Evolutionary conservation across 2,113 vertebrate species (phyloP).

Genomic region (Notarius quadriscutis): DNA sequence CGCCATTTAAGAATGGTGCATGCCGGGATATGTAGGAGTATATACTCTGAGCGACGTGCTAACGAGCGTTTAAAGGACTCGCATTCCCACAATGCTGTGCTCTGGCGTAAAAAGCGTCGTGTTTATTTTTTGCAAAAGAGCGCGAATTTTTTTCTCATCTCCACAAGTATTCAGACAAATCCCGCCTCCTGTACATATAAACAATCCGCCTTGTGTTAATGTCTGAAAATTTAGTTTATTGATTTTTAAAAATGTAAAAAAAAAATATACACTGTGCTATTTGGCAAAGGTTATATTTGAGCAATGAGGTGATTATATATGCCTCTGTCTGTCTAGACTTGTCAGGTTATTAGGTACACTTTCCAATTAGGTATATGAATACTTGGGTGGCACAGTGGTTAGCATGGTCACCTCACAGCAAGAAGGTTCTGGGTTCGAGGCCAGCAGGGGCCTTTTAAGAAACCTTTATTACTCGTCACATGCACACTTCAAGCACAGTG

Average conservation of each 20-base stretch:
- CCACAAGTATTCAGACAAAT: not conserved
- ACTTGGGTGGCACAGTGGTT: no score
- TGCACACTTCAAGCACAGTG: no score
- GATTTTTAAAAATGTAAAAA: not conserved
- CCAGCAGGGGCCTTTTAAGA: no score
- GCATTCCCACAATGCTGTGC: constrained; percentile 14
- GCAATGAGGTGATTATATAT: not conserved
- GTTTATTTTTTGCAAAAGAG: constrained; percentile 39
- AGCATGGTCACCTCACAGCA: no score
- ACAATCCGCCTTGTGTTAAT: not conserved
- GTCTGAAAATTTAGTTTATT: not conserved
- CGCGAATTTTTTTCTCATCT: not conserved
- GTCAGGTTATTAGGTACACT: not conserved
- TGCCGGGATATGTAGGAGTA: constrained; percentile 64
- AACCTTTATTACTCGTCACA: no score
- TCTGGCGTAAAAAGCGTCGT: no score
- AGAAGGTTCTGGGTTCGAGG: no score
- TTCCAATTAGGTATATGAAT: no score
- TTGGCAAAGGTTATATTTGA: not conserved
- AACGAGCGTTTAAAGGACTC: not conserved
- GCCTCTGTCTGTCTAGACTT: constrained; percentile 71
- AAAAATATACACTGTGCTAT: not conserved
- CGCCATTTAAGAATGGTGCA: constrained; percentile 50
- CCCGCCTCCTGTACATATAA: constrained; percentile 1
- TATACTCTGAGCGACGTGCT: no score